Evolutionary conservation across 2,797 vertebrate species (phyloP).

Genomic region (Anisognathus igniventris): DNA sequence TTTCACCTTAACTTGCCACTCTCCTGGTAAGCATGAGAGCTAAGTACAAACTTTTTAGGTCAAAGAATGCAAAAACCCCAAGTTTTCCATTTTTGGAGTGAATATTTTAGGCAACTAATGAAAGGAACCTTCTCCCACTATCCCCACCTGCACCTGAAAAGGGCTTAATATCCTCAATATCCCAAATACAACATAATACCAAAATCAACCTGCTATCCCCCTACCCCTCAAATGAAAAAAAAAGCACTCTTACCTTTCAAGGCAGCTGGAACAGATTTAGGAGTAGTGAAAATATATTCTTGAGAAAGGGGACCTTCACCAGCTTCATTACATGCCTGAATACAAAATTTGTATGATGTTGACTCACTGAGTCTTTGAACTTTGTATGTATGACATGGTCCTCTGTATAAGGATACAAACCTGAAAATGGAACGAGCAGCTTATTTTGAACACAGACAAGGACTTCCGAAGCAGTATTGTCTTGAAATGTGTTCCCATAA

Average conservation of each 20-base stretch:
- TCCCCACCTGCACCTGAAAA: not conserved
- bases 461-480: not conserved
- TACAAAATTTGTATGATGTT: constrained; percentile 94
- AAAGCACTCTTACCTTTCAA: constrained; percentile 84
- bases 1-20: not conserved
- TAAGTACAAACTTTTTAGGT: not conserved
- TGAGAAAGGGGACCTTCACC: constrained; percentile 94
- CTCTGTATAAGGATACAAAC: constrained; percentile 93
- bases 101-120: not conserved
- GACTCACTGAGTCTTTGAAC: constrained; percentile 98
- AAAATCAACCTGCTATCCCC: not conserved
- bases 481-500: not conserved
- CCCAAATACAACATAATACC: not conserved
- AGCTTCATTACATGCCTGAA: constrained; percentile 98
- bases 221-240: not conserved
- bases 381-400: constrained; percentile 97
- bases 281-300: constrained; percentile 93
- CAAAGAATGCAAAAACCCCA: not conserved
- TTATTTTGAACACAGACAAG: constrained; percentile 6
- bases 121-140: not conserved
- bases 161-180: not conserved
- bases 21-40: not conserved
- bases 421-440: constrained; percentile 72
- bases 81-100: not conserved
- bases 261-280: constrained; percentile 89